Evolutionary conservation across 2,113 vertebrate species (phyloP).

Genomic region (Cacatua alba): DNA sequence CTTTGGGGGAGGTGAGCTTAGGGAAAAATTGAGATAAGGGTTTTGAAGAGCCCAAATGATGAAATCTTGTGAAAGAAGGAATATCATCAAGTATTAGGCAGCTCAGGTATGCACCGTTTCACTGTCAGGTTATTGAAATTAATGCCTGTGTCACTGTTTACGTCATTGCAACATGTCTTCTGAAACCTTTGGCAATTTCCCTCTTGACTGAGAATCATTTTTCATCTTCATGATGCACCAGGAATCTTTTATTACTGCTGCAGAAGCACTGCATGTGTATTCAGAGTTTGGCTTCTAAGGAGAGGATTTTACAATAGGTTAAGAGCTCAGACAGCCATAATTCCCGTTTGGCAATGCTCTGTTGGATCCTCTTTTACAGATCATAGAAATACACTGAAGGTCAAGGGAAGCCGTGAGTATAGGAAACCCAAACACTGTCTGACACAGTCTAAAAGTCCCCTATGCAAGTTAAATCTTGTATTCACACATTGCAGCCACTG

Average conservation of each 20-base stretch:
- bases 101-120: conserved; percentile 11
- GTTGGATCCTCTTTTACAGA: conserved; percentile 24
- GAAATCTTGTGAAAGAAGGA: neutral
- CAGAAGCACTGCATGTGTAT: neutral
- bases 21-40: neutral
- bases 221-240: conserved; percentile 1
- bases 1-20: neutral
- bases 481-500: neutral
- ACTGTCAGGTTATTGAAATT: conserved; percentile 54
- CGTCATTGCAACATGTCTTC: conserved; percentile 42
- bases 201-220: conserved; percentile 30
- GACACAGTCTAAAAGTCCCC: neutral
- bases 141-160: conserved; percentile 32
- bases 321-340: neutral
- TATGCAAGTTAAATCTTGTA: neutral
- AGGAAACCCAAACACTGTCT: neutral
- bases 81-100: neutral
- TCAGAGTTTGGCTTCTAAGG: neutral
- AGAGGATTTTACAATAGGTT: neutral
- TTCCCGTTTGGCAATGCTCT: conserved; percentile 18
- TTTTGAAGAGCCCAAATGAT: neutral
- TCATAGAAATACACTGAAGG: neutral
- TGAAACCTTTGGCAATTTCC: conserved; percentile 56
- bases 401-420: neutral
- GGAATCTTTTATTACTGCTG: neutral